Conservation (phyloP, 2,113 vertebrate genomes). For the Hirundichthys speculiger region DNA sequence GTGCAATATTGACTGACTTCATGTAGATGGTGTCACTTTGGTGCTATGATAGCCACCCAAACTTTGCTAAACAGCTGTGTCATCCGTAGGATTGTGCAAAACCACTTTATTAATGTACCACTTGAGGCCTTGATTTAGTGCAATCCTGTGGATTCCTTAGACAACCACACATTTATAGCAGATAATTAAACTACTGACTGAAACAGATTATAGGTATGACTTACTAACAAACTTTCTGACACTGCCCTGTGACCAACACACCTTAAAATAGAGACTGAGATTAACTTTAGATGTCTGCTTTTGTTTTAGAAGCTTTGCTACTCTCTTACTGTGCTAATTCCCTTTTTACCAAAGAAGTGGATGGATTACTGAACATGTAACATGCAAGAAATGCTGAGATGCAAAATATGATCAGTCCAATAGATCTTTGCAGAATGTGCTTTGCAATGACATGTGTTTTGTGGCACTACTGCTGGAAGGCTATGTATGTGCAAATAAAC, state of each 20-base stretch:
- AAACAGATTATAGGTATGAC: slow-evolving; percentile 23
- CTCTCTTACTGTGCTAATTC: slow-evolving; percentile 33
- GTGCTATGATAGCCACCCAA: slow-evolving; percentile 64
- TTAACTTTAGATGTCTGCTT: slow-evolving; percentile 22
- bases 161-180: slow-evolving; percentile 43
- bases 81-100: slow-evolving; percentile 38
- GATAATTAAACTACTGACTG: slow-evolving; percentile 24
- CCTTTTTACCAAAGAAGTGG: slow-evolving; percentile 14
- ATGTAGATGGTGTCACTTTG: slow-evolving; percentile 61
- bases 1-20: slow-evolving; percentile 52
- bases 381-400: slow-evolving; percentile 23
- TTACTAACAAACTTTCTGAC: slow-evolving; percentile 36
- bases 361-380: slow-evolving; percentile 26
- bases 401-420: slow-evolving; percentile 23
- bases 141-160: slow-evolving; percentile 55
- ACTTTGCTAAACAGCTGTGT: slow-evolving; percentile 49
- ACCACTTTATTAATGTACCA: slow-evolving; percentile 64
- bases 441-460: slow-evolving; percentile 58
- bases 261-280: slow-evolving; percentile 30
- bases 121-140: slow-evolving; percentile 78
- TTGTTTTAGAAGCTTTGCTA: slow-evolving; percentile 60
- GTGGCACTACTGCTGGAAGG: slow-evolving; percentile 57
- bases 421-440: slow-evolving; percentile 50
- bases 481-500: slow-evolving; percentile 72
- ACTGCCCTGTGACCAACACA: slow-evolving; percentile 53